Evolutionary conservation across 2,888 invertebrate species (phyloP), one percentile per base, ranked within the genome.

Genomic region (Yponomeuta cagnagella): DNA sequence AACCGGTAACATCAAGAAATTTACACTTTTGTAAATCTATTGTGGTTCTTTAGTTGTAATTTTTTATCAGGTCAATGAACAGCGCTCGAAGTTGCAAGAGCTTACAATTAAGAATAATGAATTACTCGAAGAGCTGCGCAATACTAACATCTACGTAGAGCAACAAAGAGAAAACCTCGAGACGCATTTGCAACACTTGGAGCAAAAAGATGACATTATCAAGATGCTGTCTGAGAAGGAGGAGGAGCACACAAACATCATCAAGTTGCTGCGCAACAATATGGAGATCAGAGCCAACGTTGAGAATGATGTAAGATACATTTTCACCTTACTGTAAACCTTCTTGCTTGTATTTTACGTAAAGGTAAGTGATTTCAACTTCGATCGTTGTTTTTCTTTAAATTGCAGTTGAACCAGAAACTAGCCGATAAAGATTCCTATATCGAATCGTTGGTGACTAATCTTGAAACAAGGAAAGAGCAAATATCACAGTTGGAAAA

Each of bases 231-330:
- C 84, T n/a, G 80, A 81, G 48, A 89, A 88, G 72, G 86, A 88
- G 74, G 84, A 86, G 73, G 88, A 91, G 75, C 88, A 90, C 72
- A 75, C 76, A 6, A 87, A 86, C 72, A 85, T 88, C 68, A 87
- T 89, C 68, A 83, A 86, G 76, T 77, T 87, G 63, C 74, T 90
- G 68, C 77, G 82, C 70, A 84, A 83, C 71, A 87, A 87, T 75
- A 76, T 90, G 70, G 89, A 88, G 76, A 77, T 84, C 73, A 82
- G 85, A 73, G 79, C 80, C 33, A 80, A 82, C 72, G 82, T 82
- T 9, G 89, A 90, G 73, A 75, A 76, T 63, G 82, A 85, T 64
- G 90, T 89, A 76, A 82, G 80, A 58, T 43, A n/a, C 6, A n/a
- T 68, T 48, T 30, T 10, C 10, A 68, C 31, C 15, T 33, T 58